A percentile compares a stretch with the other conserved stretches of the same genome.
phyloP scores from a whole-genome alignment of 2,888 invertebrate genomes.

The Sialis fuliginosa region DNA sequence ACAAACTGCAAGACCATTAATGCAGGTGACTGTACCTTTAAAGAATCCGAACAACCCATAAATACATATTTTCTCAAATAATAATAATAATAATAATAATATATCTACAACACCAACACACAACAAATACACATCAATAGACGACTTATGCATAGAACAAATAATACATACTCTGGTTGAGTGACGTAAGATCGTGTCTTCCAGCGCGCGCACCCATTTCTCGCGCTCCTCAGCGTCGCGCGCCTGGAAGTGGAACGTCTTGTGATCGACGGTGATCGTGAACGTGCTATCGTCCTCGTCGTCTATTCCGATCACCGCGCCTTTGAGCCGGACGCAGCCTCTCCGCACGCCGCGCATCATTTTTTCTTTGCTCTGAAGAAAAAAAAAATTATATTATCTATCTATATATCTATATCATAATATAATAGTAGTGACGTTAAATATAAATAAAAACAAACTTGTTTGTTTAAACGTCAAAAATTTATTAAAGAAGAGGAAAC shows the following conservation, averaged over 20 bases:
- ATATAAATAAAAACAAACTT: too few species aligned
- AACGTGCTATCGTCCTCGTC: slow-evolving; percentile 99
- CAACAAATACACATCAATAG: too few species aligned
- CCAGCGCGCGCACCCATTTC: slow-evolving; percentile 87
- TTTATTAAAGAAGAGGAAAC: too few species aligned
- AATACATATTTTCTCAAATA: too few species aligned
- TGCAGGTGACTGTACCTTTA: too few species aligned
- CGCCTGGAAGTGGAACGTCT: slow-evolving; percentile 98
- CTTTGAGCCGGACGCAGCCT: slow-evolving; percentile 93
- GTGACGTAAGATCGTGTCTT: slow-evolving; percentile 84
- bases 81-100: too few species aligned
- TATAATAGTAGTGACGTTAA: background rate
- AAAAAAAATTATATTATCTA: too few species aligned
- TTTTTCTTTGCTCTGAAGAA: slow-evolving; percentile 87
- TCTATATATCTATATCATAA: slow-evolving; percentile 4
- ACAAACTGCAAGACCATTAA: too few species aligned
- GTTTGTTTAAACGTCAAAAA: too few species aligned
- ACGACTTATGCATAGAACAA: background rate
- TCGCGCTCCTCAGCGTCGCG: slow-evolving; percentile 88
- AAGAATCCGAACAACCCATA: too few species aligned
- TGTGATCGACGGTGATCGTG: slow-evolving; percentile 97
- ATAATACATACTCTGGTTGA: slow-evolving; percentile 34
- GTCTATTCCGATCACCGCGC: slow-evolving; percentile 96
- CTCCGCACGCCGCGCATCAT: slow-evolving; percentile 94
- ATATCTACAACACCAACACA: too few species aligned